Percentiles rank a stretch among this genome's conserved stretches.
Evolutionary conservation across 2,888 invertebrate species (phyloP).

Genomic region (Amphipoea lucens): DNA sequence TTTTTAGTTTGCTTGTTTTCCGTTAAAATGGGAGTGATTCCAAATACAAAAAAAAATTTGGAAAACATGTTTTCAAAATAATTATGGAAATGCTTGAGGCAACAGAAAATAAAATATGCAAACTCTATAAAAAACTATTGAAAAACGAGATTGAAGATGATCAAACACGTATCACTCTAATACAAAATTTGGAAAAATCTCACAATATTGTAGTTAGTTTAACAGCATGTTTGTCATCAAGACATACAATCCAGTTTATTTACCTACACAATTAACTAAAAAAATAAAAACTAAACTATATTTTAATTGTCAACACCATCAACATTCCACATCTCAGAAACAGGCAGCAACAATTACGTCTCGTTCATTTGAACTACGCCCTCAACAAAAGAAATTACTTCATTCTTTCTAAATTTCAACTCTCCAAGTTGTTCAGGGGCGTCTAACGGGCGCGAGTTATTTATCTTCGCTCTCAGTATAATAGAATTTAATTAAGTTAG

Average conservation of each 20-base stretch:
- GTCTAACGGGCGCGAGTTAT: slow-evolving; percentile 84
- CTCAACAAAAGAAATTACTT: slow-evolving; percentile 83
- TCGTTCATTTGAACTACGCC: slow-evolving; percentile 70
- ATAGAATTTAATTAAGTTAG: slow-evolving; percentile 90
- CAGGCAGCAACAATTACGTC: slow-evolving; percentile 72
- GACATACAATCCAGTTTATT: neutral
- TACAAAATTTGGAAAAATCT: neutral
- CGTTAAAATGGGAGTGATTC: no score
- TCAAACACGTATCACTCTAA: neutral
- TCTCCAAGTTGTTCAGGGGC: slow-evolving; percentile 72
- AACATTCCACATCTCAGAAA: slow-evolving; percentile 57
- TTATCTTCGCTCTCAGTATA: slow-evolving; percentile 87
- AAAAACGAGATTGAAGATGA: neutral
- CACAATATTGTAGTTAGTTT: neutral
- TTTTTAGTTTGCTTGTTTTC: neutral
- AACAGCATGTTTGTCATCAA: neutral
- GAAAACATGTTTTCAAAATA: neutral
- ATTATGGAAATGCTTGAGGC: neutral
- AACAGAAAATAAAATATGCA: neutral
- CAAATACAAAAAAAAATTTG: neutral
- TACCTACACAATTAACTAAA: neutral
- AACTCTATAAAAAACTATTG: neutral
- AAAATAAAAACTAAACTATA: slow-evolving; percentile 28
- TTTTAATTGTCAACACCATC: slow-evolving; percentile 51
- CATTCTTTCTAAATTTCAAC: slow-evolving; percentile 85